Evolutionary conservation across 2,797 vertebrate genomes (phyloP).

Genomic region (Lemur catta): DNA sequence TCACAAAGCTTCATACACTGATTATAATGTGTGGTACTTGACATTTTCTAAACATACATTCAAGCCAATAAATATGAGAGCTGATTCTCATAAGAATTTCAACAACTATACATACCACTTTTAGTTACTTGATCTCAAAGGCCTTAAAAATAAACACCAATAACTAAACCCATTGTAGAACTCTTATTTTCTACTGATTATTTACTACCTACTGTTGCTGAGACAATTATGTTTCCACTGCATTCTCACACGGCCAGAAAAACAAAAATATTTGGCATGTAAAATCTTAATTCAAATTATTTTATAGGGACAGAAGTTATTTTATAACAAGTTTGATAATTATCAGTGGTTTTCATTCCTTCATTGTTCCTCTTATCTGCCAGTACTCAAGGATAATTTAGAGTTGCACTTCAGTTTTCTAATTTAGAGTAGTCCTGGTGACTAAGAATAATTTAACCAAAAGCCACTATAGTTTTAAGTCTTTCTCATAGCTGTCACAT

Average conservation of each 20-base stretch:
- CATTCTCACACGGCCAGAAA: neutral
- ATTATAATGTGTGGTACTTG: neutral
- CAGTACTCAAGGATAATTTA: neutral
- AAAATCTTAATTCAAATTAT: conserved; percentile 14
- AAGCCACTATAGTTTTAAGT: neutral
- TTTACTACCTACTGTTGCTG: neutral
- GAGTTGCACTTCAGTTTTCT: neutral
- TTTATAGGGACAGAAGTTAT: neutral
- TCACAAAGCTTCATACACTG: neutral
- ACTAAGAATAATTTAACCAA: neutral
- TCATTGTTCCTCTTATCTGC: neutral
- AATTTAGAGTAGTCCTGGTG: neutral
- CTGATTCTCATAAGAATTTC: neutral
- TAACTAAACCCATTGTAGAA: neutral
- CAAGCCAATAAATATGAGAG: neutral
- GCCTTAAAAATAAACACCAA: neutral
- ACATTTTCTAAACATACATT: neutral
- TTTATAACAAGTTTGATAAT: neutral
- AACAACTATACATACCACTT: neutral
- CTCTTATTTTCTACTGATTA: neutral
- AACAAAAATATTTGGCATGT: neutral
- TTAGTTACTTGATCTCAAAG: neutral
- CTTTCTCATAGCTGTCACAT: neutral
- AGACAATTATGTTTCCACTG: neutral
- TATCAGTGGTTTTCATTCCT: neutral